phyloP scores from a whole-genome alignment of 2,113 vertebrate species.

The Pollachius pollachius region DNA sequence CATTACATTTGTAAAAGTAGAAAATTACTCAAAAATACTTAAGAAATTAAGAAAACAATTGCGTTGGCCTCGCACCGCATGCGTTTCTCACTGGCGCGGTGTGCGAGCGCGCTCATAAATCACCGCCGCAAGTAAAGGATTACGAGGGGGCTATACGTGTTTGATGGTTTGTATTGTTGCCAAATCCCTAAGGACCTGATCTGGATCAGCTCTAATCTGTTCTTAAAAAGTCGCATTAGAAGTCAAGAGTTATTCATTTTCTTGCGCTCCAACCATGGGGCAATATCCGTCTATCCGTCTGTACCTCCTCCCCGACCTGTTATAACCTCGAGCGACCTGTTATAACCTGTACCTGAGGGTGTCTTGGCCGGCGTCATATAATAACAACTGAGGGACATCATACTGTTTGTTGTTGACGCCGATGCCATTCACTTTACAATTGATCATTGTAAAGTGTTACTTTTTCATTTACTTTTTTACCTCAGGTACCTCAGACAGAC shows the following conservation, averaged over 20 bases:
- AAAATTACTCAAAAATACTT: constrained; percentile 71
- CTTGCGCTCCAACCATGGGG: background rate
- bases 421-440: too few relatives aligned
- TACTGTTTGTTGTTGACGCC: too few relatives aligned
- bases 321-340: too few relatives aligned
- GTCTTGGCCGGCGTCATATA: too few relatives aligned
- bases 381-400: too few relatives aligned
- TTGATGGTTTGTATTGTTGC: constrained; percentile 59
- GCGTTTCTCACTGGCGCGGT: constrained; percentile 63
- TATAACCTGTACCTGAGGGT: too few relatives aligned
- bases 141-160: constrained; percentile 62
- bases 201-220: constrained; percentile 61
- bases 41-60: constrained; percentile 74
- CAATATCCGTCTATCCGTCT: background rate
- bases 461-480: too few relatives aligned
- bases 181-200: constrained; percentile 64
- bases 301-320: too few relatives aligned
- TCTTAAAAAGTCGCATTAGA: constrained; percentile 51
- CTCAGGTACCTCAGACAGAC: too few relatives aligned
- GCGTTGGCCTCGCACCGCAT: constrained; percentile 72
- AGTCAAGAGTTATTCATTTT: constrained; percentile 22
- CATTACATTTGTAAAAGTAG: constrained; percentile 78
- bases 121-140: constrained; percentile 70
- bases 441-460: too few relatives aligned
- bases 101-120: constrained; percentile 84